These are phyloP conservation scores for Lasioglossum albipes DNA, from an alignment of 1,140 invertebrate genomes.

Conservation along the genomic window DNA sequence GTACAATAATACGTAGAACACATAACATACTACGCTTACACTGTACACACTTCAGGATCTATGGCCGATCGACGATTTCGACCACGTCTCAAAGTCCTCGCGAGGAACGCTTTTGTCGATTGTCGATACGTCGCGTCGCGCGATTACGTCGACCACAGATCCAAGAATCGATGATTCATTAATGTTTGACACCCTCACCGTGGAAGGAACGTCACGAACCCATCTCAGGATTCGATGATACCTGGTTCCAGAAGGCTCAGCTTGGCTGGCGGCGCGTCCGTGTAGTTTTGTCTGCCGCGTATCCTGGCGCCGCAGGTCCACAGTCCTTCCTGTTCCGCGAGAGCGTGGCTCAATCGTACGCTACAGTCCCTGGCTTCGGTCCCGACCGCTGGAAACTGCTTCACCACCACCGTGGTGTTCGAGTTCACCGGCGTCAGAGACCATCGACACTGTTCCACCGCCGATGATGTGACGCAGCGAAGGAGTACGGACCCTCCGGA, in stretches of 20 bases:
- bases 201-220: constrained; percentile 38
- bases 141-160: constrained; percentile 34
- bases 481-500: constrained; percentile 73
- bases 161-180: constrained; percentile 37
- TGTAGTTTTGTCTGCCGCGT: constrained; percentile 71
- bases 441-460: constrained; percentile 78
- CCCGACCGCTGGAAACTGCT: constrained; percentile 74
- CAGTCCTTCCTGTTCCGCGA: constrained; percentile 74
- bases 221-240: constrained; percentile 71
- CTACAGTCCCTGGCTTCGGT: constrained; percentile 76
- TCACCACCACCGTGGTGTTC: constrained; percentile 77
- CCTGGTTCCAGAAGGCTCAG: constrained; percentile 78
- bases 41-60: constrained; percentile 34
- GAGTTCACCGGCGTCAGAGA: constrained; percentile 75
- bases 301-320: constrained; percentile 77
- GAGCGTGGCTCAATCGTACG: constrained; percentile 73
- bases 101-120: not conserved
- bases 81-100: constrained; percentile 23
- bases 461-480: constrained; percentile 73
- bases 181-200: constrained; percentile 45
- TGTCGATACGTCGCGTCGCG: not conserved
- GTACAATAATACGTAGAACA: not conserved
- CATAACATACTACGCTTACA: constrained; percentile 13
- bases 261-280: constrained; percentile 77
- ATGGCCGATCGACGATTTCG: constrained; percentile 36